Percentiles rank a stretch among this genome's conserved stretches.
These are phyloP conservation scores for Furcula furcula DNA, from an alignment of 2,888 invertebrate species.

Conservation along the genomic window DNA sequence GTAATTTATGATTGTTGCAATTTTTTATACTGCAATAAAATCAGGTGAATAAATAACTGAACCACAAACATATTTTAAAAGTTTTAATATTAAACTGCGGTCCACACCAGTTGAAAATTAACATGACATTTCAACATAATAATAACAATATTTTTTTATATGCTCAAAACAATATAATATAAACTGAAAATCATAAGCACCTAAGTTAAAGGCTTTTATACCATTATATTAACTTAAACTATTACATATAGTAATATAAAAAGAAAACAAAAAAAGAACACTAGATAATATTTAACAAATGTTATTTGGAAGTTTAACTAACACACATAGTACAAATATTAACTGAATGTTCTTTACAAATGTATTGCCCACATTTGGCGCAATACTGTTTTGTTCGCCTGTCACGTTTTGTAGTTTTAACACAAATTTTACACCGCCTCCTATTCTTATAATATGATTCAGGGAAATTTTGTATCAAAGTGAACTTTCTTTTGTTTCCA, in stretches of 20 bases:
- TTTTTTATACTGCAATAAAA: background rate
- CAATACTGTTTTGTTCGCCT: conserved; percentile 61
- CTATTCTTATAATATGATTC: conserved; percentile 40
- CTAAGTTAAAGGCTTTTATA: background rate
- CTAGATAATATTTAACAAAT: conserved; percentile 4
- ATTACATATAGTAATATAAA: background rate
- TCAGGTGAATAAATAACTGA: background rate
- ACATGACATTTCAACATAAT: conserved; percentile 17
- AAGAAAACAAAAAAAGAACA: background rate
- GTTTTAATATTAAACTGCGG: background rate
- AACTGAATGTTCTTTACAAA: conserved; percentile 66
- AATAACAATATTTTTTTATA: background rate
- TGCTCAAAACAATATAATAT: background rate
- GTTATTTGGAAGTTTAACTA: conserved; percentile 12
- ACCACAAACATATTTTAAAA: background rate
- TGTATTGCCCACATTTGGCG: conserved; percentile 55
- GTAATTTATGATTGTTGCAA: conserved; percentile 29
- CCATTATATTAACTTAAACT: background rate
- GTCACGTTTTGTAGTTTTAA: conserved; percentile 50
- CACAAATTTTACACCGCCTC: conserved; percentile 55
- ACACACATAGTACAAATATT: conserved; percentile 54
- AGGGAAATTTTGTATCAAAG: conserved; percentile 10
- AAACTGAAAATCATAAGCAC: background rate
- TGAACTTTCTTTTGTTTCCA: conserved; percentile 24
- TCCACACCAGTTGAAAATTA: conserved; percentile 5